These are phyloP conservation scores for Brachymystax lenok DNA, from an alignment of 2,797 vertebrate species.

Conservation along the genomic window DNA sequence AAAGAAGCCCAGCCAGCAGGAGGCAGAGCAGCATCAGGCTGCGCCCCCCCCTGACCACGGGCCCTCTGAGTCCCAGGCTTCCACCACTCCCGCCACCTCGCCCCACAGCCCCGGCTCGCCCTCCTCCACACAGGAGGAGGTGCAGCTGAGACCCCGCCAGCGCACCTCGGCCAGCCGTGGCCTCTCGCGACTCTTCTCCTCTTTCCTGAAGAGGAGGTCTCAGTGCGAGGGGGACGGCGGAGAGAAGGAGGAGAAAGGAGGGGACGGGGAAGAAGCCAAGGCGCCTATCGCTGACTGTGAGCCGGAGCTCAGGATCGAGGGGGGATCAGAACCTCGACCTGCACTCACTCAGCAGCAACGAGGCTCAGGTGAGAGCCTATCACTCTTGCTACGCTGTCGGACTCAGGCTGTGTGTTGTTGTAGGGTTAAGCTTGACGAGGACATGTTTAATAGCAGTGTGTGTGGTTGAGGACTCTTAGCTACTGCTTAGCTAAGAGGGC, in stretches of 20 bases:
- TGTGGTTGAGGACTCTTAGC: not conserved
- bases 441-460: not conserved
- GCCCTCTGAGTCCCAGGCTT: constrained; percentile 60
- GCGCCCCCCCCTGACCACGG: constrained; percentile 75
- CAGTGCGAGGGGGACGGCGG: constrained; percentile 86
- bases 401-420: not conserved
- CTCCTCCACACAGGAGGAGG: constrained; percentile 75
- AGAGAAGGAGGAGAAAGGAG: constrained; percentile 56
- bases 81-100: constrained; percentile 55
- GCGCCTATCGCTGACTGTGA: constrained; percentile 96
- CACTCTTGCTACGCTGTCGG: not conserved
- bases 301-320: constrained; percentile 87
- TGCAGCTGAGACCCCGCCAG: constrained; percentile 76
- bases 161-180: constrained; percentile 81
- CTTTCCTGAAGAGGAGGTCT: constrained; percentile 90
- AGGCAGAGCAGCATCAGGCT: constrained; percentile 75
- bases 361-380: constrained; percentile 84
- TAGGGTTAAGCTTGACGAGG: not conserved
- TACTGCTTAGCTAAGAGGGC: too few species aligned
- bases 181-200: constrained; percentile 91
- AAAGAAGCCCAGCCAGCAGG: constrained; percentile 75
- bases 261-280: constrained; percentile 83
- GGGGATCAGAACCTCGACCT: constrained; percentile 89
- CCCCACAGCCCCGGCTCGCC: constrained; percentile 57
- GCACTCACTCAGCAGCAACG: constrained; percentile 91